Evolutionary conservation across 2,113 vertebrate genomes (phyloP), one percentile per base, ranked within the genome.

Genomic region (Bucco capensis): DNA sequence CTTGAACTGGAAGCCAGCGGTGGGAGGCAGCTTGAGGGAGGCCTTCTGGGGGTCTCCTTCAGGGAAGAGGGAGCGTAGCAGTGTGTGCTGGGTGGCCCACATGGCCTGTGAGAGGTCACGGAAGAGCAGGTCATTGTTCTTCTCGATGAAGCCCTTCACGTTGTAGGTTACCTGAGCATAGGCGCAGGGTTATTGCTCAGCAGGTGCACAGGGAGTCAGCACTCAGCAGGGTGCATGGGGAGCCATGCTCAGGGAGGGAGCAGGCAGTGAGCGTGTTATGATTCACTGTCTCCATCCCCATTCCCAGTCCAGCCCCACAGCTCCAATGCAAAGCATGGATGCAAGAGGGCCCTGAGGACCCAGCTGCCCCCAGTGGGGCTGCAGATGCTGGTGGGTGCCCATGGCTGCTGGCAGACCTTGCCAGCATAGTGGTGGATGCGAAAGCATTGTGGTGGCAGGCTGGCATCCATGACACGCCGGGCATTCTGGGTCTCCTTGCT

Each of bases 121-220:
- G 95, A 97, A 98, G 30, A 98, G 98, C 15, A 98, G 94, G 90
- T 98, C 98, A 2, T 98, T 98, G 92, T 98, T 98, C 96, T 98
- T 98, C 95, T 98, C 98, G 4, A 98, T 95, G 96, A 98, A 98
- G 37, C 97, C 83, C 0, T 42, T 50, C 88, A 97, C 97, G 0
- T 96, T 97, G 96, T 98, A 98, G 8, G 93, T 98, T 62, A 98
- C 98, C 98, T 98, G 79, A 8, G 46, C 1, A 2, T 4, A 4
- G 66, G 30, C 67, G n/a, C 0, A 1, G 60, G 54, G 46, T 21
- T 42, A 33, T 40, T 0, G 4, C 14, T 47, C 57, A 56, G 28
- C 0, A 0, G 44, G 37, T 4, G 8, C 14, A 4, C 0, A 65
- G n/a, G 1, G 58, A 64, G 37, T 37, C 44, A 35, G 49, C 0